Evolutionary conservation across 2,113 vertebrate species (phyloP).

Genomic region (Cinclus mexicanus): DNA sequence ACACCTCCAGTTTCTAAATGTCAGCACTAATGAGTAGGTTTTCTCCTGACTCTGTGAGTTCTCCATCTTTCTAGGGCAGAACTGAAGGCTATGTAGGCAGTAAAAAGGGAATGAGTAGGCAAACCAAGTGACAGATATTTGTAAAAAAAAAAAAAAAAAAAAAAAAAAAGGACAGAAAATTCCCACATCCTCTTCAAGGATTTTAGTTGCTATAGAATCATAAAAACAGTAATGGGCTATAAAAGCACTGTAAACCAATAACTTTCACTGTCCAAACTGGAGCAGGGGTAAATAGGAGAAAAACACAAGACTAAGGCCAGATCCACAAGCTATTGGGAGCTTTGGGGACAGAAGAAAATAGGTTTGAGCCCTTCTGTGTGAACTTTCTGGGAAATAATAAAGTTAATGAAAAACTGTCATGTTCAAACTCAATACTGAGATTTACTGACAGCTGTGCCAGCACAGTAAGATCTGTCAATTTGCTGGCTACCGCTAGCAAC

Average conservation of each 20-base stretch:
- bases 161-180: neutral
- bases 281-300: neutral
- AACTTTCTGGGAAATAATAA: constrained; percentile 26
- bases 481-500: neutral
- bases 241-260: neutral
- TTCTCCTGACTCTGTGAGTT: neutral
- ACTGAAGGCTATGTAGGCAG: constrained; percentile 10
- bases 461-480: neutral
- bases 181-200: neutral
- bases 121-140: constrained; percentile 50
- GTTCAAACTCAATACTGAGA: neutral
- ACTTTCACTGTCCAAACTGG: neutral
- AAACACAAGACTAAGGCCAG: neutral
- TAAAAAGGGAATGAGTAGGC: constrained; percentile 23
- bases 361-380: neutral
- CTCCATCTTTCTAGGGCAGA: neutral
- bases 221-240: neutral
- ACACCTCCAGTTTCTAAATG: constrained; percentile 42
- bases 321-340: neutral
- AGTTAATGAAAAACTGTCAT: constrained; percentile 13
- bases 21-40: neutral
- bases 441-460: neutral
- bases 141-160: constrained; percentile 17
- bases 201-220: constrained; percentile 23
- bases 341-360: neutral